phyloP scores from a whole-genome alignment of 1,140 invertebrate genomes.

The Pseudomyrmex pallidus region DNA sequence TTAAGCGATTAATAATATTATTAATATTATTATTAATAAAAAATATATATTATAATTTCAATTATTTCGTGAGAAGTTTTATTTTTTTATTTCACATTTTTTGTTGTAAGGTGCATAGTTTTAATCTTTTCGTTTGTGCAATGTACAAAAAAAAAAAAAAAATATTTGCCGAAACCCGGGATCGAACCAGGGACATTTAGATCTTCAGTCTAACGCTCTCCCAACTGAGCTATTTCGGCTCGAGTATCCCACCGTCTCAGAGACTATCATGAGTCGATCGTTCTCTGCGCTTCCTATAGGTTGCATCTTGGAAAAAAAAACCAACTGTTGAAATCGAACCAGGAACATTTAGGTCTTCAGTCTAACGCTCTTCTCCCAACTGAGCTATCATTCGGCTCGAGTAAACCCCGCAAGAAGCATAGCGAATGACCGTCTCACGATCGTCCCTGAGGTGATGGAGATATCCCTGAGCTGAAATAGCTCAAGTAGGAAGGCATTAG shows the following conservation, averaged over 20 bases:
- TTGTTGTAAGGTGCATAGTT: too few relatives aligned
- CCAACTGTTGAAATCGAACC: slow-evolving; percentile 77
- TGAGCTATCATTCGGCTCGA: slow-evolving; percentile 74
- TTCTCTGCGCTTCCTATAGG: neutral
- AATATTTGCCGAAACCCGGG: slow-evolving; percentile 76
- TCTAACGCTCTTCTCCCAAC: slow-evolving; percentile 77
- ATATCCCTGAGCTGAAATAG: too few relatives aligned
- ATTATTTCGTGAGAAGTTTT: too few relatives aligned
- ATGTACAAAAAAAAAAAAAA: slow-evolving; percentile 26
- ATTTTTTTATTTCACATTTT: too few relatives aligned
- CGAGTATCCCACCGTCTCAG: accelerated
- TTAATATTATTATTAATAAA: too few relatives aligned
- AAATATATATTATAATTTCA: neutral
- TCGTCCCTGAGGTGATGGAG: too few relatives aligned
- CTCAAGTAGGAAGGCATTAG: too few relatives aligned
- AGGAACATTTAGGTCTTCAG: slow-evolving; percentile 78
- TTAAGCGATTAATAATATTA: too few relatives aligned
- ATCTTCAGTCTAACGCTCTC: slow-evolving; percentile 79
- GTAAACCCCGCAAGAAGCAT: too few relatives aligned
- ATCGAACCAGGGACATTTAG: slow-evolving; percentile 79
- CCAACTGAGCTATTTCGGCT: slow-evolving; percentile 79
- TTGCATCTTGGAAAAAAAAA: slow-evolving; percentile 32
- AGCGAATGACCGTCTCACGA: too few relatives aligned
- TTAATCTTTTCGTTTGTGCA: too few relatives aligned
- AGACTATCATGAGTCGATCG: neutral